These are phyloP conservation scores for Urocitellus parryii DNA, from an alignment of 2,113 vertebrate species.

Conservation along the genomic window DNA sequence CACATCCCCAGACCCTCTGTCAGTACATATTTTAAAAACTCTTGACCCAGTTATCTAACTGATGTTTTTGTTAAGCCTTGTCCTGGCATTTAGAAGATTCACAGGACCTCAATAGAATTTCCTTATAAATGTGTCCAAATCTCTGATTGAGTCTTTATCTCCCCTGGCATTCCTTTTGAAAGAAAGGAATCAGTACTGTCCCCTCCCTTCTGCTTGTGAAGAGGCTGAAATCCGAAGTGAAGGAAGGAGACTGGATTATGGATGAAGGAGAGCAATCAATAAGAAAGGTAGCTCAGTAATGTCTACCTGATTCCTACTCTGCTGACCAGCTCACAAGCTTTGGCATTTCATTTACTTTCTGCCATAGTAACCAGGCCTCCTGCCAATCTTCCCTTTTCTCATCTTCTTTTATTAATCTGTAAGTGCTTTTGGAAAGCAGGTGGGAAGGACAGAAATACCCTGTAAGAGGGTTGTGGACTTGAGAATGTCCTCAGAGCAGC, in stretches of 20 bases:
- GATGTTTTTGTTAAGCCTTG: background rate
- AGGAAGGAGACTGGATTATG: background rate
- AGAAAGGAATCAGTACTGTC: background rate
- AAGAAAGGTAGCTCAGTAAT: background rate
- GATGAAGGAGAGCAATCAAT: background rate
- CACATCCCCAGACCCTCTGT: no score
- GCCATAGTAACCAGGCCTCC: conserved; percentile 75
- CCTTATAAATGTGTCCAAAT: background rate
- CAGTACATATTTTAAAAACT: background rate
- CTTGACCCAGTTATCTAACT: background rate
- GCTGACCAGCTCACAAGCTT: conserved; percentile 20
- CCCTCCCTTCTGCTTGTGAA: background rate
- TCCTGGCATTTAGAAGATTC: background rate
- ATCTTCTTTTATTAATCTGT: conserved; percentile 62
- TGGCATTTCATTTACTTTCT: conserved; percentile 69
- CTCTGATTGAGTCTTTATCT: background rate
- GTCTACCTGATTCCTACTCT: conserved; percentile 43
- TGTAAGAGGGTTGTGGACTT: background rate
- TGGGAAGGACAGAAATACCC: conserved; percentile 2
- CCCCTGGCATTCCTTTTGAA: background rate
- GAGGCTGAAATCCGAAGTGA: background rate
- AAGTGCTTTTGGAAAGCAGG: conserved; percentile 27
- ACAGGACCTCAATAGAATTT: background rate
- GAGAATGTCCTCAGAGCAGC: background rate
- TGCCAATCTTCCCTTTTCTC: conserved; percentile 64